Percentiles rank a stretch among this genome's conserved stretches.
phyloP scores from a whole-genome alignment of 2,113 vertebrate species.

The Perca fluviatilis region DNA sequence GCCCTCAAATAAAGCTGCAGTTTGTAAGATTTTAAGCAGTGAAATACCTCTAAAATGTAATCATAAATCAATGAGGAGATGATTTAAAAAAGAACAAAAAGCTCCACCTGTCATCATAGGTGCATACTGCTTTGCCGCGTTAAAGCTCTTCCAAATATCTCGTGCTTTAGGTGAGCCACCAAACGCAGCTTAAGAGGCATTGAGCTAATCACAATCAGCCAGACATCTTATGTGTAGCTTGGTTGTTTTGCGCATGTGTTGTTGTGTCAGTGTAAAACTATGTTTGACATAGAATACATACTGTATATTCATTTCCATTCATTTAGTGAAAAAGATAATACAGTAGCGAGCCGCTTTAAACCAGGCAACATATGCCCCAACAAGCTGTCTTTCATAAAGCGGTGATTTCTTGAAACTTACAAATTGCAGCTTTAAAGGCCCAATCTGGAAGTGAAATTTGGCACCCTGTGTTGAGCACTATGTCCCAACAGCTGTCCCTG shows the following conservation, averaged over 20 bases:
- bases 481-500: slow-evolving; percentile 66
- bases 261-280: slow-evolving; percentile 64
- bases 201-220: slow-evolving; percentile 55
- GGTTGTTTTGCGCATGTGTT: slow-evolving; percentile 69
- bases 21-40: slow-evolving; percentile 78
- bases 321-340: slow-evolving; percentile 61
- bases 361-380: slow-evolving; percentile 63
- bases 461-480: slow-evolving; percentile 46
- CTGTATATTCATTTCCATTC: slow-evolving; percentile 54
- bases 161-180: slow-evolving; percentile 52
- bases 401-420: slow-evolving; percentile 78
- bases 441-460: slow-evolving; percentile 80
- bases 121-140: slow-evolving; percentile 47
- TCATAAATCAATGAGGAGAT: slow-evolving; percentile 54
- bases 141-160: slow-evolving; percentile 39
- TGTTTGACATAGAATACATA: slow-evolving; percentile 69
- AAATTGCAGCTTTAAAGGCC: slow-evolving; percentile 84
- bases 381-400: slow-evolving; percentile 74
- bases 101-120: slow-evolving; percentile 51
- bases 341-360: slow-evolving; percentile 59
- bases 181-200: slow-evolving; percentile 58
- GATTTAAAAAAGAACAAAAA: slow-evolving; percentile 13
- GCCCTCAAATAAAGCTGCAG: slow-evolving; percentile 81
- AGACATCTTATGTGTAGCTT: slow-evolving; percentile 63
- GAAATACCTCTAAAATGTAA: slow-evolving; percentile 72